Conservation (phyloP, 2,113 vertebrate species). For the Pollimyrus isidori region DNA sequence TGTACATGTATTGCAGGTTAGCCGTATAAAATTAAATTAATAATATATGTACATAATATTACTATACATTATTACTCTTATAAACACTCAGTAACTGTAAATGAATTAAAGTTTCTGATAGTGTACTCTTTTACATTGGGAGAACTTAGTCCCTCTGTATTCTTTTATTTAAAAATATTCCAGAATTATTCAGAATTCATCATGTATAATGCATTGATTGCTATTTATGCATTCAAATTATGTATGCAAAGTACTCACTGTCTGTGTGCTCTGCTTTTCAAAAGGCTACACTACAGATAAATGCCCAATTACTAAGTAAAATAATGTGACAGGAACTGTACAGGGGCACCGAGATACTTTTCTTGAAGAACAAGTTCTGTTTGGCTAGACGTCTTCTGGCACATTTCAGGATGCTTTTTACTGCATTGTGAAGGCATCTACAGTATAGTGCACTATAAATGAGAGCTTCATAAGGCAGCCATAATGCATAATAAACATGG, state of each 20-base stretch:
- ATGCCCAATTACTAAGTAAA: constrained; percentile 37
- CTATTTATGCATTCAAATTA: constrained; percentile 55
- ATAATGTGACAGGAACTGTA: constrained; percentile 15
- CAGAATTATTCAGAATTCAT: constrained; percentile 51
- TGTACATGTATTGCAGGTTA: background rate
- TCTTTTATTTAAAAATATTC: constrained; percentile 34
- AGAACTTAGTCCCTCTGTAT: constrained; percentile 3
- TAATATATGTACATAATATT: background rate
- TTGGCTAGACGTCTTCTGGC: background rate
- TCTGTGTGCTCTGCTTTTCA: constrained; percentile 25
- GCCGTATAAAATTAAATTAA: too few relatives aligned
- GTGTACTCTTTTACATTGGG: background rate
- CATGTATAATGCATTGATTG: constrained; percentile 41
- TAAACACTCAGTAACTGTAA: background rate
- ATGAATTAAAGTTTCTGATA: background rate
- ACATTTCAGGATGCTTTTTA: background rate
- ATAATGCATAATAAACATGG: too few relatives aligned
- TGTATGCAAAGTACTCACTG: constrained; percentile 34
- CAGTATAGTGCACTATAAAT: too few relatives aligned
- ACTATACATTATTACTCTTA: background rate
- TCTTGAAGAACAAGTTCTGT: constrained; percentile 25
- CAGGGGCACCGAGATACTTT: constrained; percentile 31
- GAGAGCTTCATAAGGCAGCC: too few relatives aligned
- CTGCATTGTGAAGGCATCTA: too few relatives aligned
- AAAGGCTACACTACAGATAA: constrained; percentile 36